Evolutionary conservation across 2,113 vertebrate genomes (phyloP), one percentile per base, ranked within the genome.

Genomic region (Neotoma lepida): DNA sequence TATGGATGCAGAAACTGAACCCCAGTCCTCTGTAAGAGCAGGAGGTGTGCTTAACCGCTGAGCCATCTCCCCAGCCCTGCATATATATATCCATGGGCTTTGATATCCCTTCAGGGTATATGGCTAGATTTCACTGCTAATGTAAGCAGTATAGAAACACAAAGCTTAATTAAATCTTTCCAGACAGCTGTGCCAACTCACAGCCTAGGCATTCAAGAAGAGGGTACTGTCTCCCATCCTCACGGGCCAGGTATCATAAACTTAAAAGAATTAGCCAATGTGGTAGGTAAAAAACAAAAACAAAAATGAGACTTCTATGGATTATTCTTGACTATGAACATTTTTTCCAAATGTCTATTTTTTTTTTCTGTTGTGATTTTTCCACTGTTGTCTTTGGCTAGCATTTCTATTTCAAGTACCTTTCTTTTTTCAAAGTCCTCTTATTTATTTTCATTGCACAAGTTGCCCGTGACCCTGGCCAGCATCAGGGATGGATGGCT

Each of bases 271-370:
- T 58, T 33, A 58, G 39, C n/a, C 44, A 24, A 1, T n/a, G 56
- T 35, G 17, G 41, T 8, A 56, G 56, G 44, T 63, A 30, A 33
- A 63, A 63, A 63, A 49, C 49, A 49, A 49, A 56, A 56, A 18
- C 54, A 63, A 63, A 2, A 63, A 64, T 13, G 51, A 88, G 54
- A 73, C 2, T 13, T 58, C 8, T 5, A 18, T 54, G 35, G 61
- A 61, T 78, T 56, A 17, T 30, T 82, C 26, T n/a, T 44, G 44
- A 66, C 15, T 82, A 87, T 10, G 54, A 58, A 17, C 26, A 17
- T 85, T 90, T 88, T 66, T 26, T 24, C 73, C 66, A 90, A 73
- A 49, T 64, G 46, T 39, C 94, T 88, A 82, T 95, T 86, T 90
- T 85, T n/a, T 54, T 90, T 81, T 58, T 77, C 71, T 85, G 35